phyloP scores from a whole-genome alignment of 2,113 vertebrate species.

The Pseudorectes ferrugineus region DNA sequence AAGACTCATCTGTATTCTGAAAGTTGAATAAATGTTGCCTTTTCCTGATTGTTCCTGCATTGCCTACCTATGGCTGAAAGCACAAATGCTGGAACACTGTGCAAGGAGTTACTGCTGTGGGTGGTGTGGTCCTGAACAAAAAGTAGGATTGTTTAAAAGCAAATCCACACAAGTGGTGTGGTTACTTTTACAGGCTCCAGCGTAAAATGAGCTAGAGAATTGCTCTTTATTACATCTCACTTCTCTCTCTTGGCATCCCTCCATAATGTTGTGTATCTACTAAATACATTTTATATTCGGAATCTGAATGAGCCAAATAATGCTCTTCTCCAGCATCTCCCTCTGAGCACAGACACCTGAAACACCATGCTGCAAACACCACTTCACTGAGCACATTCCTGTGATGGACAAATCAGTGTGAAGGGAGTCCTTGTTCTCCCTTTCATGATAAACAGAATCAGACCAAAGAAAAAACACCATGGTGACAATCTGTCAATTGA shows the following conservation, averaged over 20 bases:
- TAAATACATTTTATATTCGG: neutral
- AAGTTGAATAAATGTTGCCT: neutral
- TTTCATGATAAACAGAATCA: neutral
- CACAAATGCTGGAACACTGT: neutral
- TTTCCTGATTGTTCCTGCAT: neutral
- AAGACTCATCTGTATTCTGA: neutral
- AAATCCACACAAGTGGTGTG: neutral
- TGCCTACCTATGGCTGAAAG: neutral
- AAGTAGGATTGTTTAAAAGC: neutral
- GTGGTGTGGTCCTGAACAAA: neutral
- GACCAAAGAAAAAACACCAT: neutral
- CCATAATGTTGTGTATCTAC: neutral
- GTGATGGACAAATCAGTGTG: neutral
- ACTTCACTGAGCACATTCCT: neutral
- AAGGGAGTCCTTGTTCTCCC: neutral
- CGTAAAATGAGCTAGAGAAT: neutral
- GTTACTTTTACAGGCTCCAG: neutral
- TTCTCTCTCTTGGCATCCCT: neutral
- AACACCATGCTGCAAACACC: neutral
- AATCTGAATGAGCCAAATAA: neutral
- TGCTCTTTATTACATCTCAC: neutral
- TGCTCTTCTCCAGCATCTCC: neutral
- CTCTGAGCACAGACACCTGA: neutral
- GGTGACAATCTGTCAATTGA: neutral
- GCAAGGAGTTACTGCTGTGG: neutral